Evolutionary conservation across 2,797 vertebrate genomes (phyloP), one percentile per base, ranked within the genome.

Genomic region (Chloroceryle inda): DNA sequence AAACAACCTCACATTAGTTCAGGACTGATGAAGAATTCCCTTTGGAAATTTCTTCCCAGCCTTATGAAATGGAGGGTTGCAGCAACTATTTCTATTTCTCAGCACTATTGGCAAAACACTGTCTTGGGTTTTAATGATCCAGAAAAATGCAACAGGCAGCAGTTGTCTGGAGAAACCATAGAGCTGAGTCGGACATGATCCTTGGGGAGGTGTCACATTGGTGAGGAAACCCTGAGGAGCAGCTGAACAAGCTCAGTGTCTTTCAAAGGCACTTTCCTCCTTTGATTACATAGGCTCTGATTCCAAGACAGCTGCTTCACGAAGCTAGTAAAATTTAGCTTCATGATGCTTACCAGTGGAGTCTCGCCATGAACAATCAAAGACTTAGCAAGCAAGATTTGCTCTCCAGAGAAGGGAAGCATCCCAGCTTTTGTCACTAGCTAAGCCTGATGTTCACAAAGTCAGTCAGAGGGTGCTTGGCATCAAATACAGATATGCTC

Each of bases 71-170:
- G 31, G 21, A 56, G 29, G 11, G 8, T 78, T 91, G 26, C 58
- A 78, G 29, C 79, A 84, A 38, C 12, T 38, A 37, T 79, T 94
- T 89, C 63, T 45, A 20, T 81, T 82, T 84, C 64, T 79, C 56
- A 38, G 63, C 6, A 7, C 63, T 67, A 71, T 63, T 0, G 0
- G 61, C 40, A 85, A 83, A 91, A 67, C 35, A 5, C 13, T 55
- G n/a, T 45, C 26, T 69, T 89, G 81, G 63, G 38, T 88, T 96
- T 91, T 96, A 87, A 89, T 47, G 72, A 77, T 58, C 13, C 35
- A 62, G 68, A 83, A 94, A 96, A 96, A 95, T 80, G 61, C 53
- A 96, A 64, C 35, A 84, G 68, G 50, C 62, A 84, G 78, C 69
- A 84, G 45, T 21, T 89, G 45, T 81, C 69, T 89, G 68, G 50